These are phyloP conservation scores for Theretra japonica DNA, from an alignment of 2,888 invertebrate species.

Conservation along the genomic window DNA sequence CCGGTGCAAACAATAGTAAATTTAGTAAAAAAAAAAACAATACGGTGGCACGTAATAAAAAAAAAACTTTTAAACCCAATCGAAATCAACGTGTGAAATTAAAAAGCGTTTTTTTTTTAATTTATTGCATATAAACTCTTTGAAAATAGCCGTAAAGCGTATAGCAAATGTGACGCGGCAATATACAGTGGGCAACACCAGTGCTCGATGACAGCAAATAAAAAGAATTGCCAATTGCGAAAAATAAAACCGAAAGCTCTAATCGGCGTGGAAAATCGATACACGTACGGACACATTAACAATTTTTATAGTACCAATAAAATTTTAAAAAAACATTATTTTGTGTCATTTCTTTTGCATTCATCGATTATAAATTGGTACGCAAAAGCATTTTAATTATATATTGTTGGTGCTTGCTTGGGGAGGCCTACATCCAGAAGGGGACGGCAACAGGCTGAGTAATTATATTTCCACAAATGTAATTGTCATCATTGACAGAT, in stretches of 20 bases:
- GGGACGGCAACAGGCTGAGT: too few relatives aligned
- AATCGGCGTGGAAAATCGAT: conserved; percentile 28
- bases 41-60: conserved; percentile 18
- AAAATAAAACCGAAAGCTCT: conserved; percentile 21
- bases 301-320: neutral
- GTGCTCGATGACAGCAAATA: conserved; percentile 20
- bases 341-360: too few relatives aligned
- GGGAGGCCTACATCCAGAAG: too few relatives aligned
- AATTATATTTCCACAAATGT: too few relatives aligned
- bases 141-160: conserved; percentile 5
- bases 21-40: conserved; percentile 20
- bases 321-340: too few relatives aligned
- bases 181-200: conserved; percentile 26
- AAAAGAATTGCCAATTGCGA: conserved; percentile 29
- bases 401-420: too few relatives aligned
- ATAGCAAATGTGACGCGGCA: conserved; percentile 23
- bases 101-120: neutral
- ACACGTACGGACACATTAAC: conserved; percentile 10
- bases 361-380: too few relatives aligned
- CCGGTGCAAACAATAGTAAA: conserved; percentile 1
- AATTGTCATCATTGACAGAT: too few relatives aligned
- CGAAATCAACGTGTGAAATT: conserved; percentile 6
- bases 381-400: too few relatives aligned
- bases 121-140: conserved; percentile 5
- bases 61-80: conserved; percentile 8